phyloP scores from a whole-genome alignment of 2,113 vertebrate species.

The Rhynchopsitta pachyrhyncha region DNA sequence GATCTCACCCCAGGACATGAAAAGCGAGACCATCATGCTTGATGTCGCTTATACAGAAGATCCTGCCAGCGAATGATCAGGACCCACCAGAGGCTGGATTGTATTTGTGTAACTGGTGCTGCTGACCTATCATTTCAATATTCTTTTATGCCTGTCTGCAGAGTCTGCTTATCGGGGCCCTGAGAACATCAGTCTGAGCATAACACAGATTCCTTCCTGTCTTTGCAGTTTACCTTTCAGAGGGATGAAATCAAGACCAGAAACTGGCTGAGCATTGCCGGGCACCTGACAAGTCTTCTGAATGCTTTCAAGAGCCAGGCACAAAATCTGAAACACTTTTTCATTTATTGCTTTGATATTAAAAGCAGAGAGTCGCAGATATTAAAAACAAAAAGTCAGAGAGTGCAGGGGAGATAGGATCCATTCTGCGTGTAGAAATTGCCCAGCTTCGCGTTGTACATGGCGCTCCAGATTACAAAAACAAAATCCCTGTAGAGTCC shows the following conservation, averaged over 20 bases:
- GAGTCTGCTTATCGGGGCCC: neutral
- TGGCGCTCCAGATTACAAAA: neutral
- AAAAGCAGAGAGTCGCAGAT: neutral
- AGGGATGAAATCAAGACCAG: neutral
- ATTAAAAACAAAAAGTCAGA: neutral
- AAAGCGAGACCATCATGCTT: neutral
- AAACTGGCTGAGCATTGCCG: neutral
- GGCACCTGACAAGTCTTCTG: neutral
- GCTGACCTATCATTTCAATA: neutral
- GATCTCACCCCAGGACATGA: neutral
- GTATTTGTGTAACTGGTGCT: neutral
- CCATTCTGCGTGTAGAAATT: neutral
- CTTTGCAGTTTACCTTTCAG: constrained; percentile 11
- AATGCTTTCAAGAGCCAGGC: neutral
- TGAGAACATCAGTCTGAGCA: neutral
- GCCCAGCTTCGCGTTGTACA: neutral
- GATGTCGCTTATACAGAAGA: neutral
- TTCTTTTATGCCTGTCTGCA: neutral
- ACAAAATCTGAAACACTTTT: constrained; percentile 4
- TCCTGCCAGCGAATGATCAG: neutral
- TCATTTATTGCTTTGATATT: constrained; percentile 40
- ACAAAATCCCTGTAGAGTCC: neutral
- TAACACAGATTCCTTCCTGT: neutral
- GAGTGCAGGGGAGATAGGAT: neutral
- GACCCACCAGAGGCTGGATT: neutral